Conservation (phyloP, 2,797 vertebrate species). For the Numenius phaeopus region DNA sequence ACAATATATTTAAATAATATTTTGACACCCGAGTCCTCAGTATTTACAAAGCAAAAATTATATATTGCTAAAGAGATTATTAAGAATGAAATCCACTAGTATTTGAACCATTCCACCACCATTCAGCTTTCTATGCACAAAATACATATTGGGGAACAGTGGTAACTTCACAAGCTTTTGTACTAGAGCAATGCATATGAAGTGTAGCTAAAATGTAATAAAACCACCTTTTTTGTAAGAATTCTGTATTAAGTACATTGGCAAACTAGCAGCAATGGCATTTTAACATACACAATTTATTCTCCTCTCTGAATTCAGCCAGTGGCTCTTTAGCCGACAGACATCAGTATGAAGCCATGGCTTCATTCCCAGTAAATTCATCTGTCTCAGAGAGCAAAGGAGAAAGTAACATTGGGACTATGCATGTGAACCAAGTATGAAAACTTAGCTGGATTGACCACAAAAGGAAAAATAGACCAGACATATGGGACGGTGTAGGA, state of each 20-base stretch:
- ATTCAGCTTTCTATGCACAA: neutral
- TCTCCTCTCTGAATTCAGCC: neutral
- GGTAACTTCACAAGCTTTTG: neutral
- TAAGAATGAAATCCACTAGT: neutral
- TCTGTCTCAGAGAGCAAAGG: slow-evolving; percentile 28
- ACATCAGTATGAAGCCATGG: slow-evolving; percentile 5
- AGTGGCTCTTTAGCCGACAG: neutral
- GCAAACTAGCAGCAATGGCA: neutral
- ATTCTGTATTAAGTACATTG: neutral
- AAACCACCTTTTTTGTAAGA: neutral
- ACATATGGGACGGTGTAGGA: neutral
- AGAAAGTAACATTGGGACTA: slow-evolving; percentile 6
- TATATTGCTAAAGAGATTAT: neutral
- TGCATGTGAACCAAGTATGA: neutral
- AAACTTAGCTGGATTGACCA: slow-evolving; percentile 36
- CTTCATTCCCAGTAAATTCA: slow-evolving; percentile 31
- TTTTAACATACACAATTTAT: neutral
- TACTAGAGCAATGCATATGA: neutral
- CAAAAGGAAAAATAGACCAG: slow-evolving; percentile 19
- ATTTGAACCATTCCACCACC: neutral
- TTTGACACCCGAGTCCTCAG: neutral
- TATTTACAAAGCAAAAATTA: neutral
- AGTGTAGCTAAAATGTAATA: neutral
- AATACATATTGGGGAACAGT: neutral
- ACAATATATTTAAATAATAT: neutral